Evolutionary conservation across 53 echinoderm and acorn worm species (phyloP).

Genomic region (Paelopatides confundens): DNA sequence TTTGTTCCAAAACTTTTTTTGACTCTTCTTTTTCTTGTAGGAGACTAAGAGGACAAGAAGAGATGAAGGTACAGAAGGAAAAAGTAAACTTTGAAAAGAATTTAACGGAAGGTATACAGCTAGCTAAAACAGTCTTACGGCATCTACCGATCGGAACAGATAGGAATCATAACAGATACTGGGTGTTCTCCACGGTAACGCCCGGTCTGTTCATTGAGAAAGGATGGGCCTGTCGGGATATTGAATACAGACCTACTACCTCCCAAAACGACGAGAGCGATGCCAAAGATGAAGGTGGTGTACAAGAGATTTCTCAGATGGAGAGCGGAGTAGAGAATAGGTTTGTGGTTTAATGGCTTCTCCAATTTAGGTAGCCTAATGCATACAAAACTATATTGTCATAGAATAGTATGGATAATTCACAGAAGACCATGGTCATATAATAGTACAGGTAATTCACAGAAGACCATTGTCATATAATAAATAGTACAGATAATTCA

Average conservation of each 20-base stretch:
- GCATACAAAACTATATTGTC: too few relatives aligned
- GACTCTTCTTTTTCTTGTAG: constrained; percentile 28
- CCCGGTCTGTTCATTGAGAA: constrained; percentile 95
- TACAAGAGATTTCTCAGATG: neutral
- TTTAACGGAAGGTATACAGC: constrained; percentile 80
- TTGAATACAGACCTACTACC: constrained; percentile 49
- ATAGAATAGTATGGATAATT: too few relatives aligned
- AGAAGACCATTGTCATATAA: too few relatives aligned
- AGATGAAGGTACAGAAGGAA: constrained; percentile 63
- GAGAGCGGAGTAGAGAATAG: constrained; percentile 25
- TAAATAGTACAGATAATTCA: too few relatives aligned
- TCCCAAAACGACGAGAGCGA: constrained; percentile 13
- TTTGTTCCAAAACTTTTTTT: too few relatives aligned
- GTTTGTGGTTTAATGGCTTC: neutral
- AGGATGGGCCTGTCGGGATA: constrained; percentile 81
- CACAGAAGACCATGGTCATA: too few relatives aligned
- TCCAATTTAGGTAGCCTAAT: too few relatives aligned
- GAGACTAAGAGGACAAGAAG: constrained; percentile 81
- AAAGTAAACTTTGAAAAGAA: constrained; percentile 76
- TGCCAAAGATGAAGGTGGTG: constrained; percentile 25
- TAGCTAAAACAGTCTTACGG: constrained; percentile 77
- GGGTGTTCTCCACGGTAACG: constrained; percentile 84
- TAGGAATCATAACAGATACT: constrained; percentile 91
- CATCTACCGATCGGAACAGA: constrained; percentile 80
- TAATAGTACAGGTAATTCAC: too few relatives aligned